Conservation (phyloP, 2,113 vertebrate genomes). For the Camelus bactrianus region DNA sequence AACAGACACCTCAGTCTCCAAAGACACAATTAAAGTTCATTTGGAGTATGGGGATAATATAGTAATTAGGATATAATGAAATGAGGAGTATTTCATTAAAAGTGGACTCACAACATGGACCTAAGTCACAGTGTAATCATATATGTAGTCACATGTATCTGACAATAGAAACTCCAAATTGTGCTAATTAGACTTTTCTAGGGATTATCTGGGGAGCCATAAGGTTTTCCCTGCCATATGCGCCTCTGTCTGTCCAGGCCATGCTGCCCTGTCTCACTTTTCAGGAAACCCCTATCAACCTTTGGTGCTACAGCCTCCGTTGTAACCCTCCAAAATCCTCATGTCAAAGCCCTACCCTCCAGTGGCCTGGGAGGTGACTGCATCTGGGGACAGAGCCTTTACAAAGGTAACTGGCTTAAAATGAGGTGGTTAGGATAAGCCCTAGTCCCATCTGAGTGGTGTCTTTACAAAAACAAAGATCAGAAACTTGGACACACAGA, state of each 20-base stretch:
- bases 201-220: accelerated
- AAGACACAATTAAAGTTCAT: conserved; percentile 36
- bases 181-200: not conserved
- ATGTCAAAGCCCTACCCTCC: accelerated
- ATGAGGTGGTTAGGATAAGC: not conserved
- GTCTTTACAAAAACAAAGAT: not conserved
- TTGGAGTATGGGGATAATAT: not conserved
- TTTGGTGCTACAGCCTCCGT: not conserved
- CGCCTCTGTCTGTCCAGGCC: not conserved
- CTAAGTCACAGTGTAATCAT: not conserved
- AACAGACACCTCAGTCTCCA: not conserved
- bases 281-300: not conserved
- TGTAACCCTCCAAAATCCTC: accelerated
- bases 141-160: not conserved
- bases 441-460: not conserved
- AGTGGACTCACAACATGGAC: not conserved
- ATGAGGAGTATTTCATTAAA: not conserved
- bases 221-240: not conserved
- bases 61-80: not conserved
- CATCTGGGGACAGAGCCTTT: not conserved
- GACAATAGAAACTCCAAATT: not conserved
- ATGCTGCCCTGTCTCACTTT: not conserved
- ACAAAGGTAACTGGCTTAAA: not conserved
- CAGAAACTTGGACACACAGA: not conserved
- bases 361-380: not conserved